A percentile compares a stretch with the other conserved stretches of the same genome.
phyloP scores from a whole-genome alignment of 2,113 vertebrate species.

The Pteruthius melanotis region DNA sequence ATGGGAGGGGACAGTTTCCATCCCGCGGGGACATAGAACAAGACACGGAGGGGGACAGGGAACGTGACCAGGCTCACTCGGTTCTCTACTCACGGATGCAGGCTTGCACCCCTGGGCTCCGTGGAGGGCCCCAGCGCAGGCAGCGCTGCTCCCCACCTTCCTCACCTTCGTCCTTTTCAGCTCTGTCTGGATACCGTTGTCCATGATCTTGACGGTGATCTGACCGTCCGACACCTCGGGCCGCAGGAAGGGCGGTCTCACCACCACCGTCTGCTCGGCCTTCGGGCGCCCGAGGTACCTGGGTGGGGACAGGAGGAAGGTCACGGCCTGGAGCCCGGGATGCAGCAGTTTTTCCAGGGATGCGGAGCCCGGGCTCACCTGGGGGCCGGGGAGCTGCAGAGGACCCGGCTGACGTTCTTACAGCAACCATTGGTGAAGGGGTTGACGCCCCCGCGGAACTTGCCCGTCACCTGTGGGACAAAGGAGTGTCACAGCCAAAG shows the following conservation, averaged over 20 bases:
- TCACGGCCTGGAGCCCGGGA: fast-evolving
- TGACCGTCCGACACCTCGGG: slow-evolving; percentile 80
- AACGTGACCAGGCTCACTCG: background rate
- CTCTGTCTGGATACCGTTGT: slow-evolving; percentile 94
- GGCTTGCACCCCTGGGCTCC: slow-evolving; percentile 15
- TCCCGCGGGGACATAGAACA: background rate
- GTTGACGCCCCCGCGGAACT: slow-evolving; percentile 94
- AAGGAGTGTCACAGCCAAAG: background rate
- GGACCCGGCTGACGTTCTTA: slow-evolving; percentile 89
- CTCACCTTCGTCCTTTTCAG: slow-evolving; percentile 87
- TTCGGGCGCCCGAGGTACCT: slow-evolving; percentile 88
- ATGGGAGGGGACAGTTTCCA: background rate
- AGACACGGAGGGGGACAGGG: background rate
- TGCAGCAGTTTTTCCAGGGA: fast-evolving
- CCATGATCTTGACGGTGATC: slow-evolving; percentile 87
- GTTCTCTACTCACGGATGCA: slow-evolving; percentile 53
- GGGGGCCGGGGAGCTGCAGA: slow-evolving; percentile 93
- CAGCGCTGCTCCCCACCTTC: background rate
- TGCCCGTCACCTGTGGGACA: slow-evolving; percentile 86
- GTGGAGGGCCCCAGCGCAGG: background rate
- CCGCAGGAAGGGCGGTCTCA: slow-evolving; percentile 90
- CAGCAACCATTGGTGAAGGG: slow-evolving; percentile 94
- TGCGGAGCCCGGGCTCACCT: slow-evolving; percentile 72
- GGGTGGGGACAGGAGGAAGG: background rate
- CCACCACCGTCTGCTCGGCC: slow-evolving; percentile 77